These are phyloP conservation scores for Pteromalus puparum DNA, from an alignment of 1,140 invertebrate species.

Conservation along the genomic window DNA sequence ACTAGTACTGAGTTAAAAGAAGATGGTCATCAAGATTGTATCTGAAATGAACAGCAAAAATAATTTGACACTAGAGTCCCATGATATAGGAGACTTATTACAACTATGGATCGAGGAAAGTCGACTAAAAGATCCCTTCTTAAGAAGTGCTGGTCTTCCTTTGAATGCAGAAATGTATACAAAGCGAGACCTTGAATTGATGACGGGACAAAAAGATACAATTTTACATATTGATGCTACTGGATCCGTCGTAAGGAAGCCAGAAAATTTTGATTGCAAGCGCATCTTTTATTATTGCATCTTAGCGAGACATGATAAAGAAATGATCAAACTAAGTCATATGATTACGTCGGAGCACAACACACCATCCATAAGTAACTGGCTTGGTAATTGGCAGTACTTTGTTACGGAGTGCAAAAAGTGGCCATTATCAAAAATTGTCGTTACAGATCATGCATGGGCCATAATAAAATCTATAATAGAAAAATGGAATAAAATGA, in stretches of 20 bases:
- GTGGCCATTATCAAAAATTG: slow-evolving; percentile 36
- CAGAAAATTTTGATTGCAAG: slow-evolving; percentile 1
- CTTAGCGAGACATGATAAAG: too few relatives aligned
- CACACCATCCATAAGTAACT: slow-evolving; percentile 33
- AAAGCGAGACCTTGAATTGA: background rate
- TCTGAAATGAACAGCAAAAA: too few relatives aligned
- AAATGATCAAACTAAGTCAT: slow-evolving; percentile 39
- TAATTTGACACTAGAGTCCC: too few relatives aligned
- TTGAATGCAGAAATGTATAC: background rate
- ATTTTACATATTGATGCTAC: background rate
- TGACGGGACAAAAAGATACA: too few relatives aligned
- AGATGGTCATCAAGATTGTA: too few relatives aligned
- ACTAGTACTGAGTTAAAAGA: too few relatives aligned
- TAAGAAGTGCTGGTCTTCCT: background rate
- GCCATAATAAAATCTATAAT: slow-evolving; percentile 33
- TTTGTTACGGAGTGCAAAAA: slow-evolving; percentile 6
- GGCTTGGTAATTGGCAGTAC: slow-evolving; percentile 22
- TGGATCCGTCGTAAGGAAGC: slow-evolving; percentile 39
- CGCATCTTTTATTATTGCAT: slow-evolving; percentile 32
- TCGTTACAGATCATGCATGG: slow-evolving; percentile 47
- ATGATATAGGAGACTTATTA: too few relatives aligned
- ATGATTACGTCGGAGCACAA: slow-evolving; percentile 48
- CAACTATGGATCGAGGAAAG: background rate
- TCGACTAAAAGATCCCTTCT: slow-evolving; percentile 3
- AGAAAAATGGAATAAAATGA: slow-evolving; percentile 39